Evolutionary conservation across 23 tunicate genomes (phyloP), one percentile per base, ranked within the genome.

Genomic region (Trididemnum nubilum): DNA sequence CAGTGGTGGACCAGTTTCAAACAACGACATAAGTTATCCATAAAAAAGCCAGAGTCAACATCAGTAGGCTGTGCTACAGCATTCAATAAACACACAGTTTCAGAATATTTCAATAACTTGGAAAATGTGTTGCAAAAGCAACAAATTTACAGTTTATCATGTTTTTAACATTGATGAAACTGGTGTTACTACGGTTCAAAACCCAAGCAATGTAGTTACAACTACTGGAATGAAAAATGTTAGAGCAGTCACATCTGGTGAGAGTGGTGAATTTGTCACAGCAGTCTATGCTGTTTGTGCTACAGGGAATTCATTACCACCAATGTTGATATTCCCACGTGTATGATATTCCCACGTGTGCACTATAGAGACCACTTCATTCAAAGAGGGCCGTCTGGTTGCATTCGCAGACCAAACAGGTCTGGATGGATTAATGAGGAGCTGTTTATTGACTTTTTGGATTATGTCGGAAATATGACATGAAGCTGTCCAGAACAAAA

Each of bases 401-500:
- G 74, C 22, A 34, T 31, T 44, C 12, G 54, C 9, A 28, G n/a
- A 69, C 7, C 37, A 28, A 69, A 31, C 38, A 69, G 25, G 39
- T 69, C 74, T 3, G 74, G 74, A 12, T 69, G 74, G 74, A 69
- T 69, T 5, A 69, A 69, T 69, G 74, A 69, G n/a, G 74, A 69
- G 19, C 19, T 69, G 38, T 69, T 69, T 69, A 28, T 69, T 30
- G 36, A 69, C 39, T 69, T 5, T 69, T 34, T 69, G 38, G 38
- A 69, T 34, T 37, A 69, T 31, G 37, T 69, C 39, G n/a, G 9
- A 3, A 31, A 69, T 33, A 7, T 28, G 4, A 69, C 74, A 36
- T 3, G 38, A 7, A 27, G 74, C 31, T 69, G 37, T 3, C 74
- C 74, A 69, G 39, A 34, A 32, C 74, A 33, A 12, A 69, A 69